These are phyloP conservation scores for Ardeotis arabs DNA, from an alignment of 2,113 vertebrate species.

Conservation along the genomic window DNA sequence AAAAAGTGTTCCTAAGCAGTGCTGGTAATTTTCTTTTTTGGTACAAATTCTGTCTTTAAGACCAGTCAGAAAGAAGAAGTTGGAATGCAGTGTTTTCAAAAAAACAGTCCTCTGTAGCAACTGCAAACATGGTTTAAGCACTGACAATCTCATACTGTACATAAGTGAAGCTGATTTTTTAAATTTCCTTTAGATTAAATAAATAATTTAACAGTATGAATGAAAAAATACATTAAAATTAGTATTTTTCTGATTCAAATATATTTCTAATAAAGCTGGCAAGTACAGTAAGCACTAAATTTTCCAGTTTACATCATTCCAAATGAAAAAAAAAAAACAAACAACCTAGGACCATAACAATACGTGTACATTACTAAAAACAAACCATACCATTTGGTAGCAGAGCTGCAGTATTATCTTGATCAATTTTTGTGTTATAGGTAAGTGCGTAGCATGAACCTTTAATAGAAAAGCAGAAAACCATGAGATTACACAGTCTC, in stretches of 20 bases:
- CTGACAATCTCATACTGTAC: not conserved
- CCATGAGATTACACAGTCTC: not conserved
- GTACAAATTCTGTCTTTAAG: not conserved
- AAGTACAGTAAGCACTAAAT: not conserved
- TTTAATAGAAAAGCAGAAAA: conserved; percentile 61
- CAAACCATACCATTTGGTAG: conserved; percentile 82
- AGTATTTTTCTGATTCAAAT: not conserved
- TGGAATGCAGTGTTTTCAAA: not conserved
- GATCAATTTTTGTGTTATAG: conserved; percentile 85
- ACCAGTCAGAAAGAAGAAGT: not conserved
- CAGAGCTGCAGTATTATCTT: conserved; percentile 86
- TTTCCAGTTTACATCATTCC: not conserved
- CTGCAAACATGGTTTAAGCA: not conserved
- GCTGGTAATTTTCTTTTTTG: not conserved
- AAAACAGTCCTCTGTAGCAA: not conserved
- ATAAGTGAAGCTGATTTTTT: not conserved
- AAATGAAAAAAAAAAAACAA: not conserved
- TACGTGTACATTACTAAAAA: not conserved
- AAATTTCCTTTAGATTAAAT: not conserved
- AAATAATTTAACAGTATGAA: not conserved
- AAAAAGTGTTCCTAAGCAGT: not conserved
- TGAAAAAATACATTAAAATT: not conserved
- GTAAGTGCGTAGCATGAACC: conserved; percentile 85
- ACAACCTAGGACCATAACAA: not conserved
- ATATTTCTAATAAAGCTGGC: not conserved